Percentiles rank a stretch among this genome's conserved stretches.
Conservation (phyloP, 2,888 invertebrate genomes). For the Macrophya alboannulata region DNA sequence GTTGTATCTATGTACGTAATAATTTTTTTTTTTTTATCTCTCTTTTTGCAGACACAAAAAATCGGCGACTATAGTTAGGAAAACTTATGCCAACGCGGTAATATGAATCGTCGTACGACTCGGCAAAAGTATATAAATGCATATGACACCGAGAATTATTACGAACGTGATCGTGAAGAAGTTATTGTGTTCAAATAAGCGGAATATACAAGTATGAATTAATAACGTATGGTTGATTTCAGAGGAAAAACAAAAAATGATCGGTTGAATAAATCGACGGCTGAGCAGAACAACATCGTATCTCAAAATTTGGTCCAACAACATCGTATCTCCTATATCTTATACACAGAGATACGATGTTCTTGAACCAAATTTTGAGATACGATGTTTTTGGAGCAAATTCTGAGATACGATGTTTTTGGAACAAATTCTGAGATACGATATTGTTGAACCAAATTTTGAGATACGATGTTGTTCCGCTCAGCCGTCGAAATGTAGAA, state of each 20-base stretch:
- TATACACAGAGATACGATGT: too few species aligned
- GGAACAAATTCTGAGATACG: too few species aligned
- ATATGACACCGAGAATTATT: slow-evolving; percentile 3
- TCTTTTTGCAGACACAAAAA: neutral
- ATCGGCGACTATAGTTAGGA: neutral
- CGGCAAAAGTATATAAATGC: neutral
- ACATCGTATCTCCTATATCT: too few species aligned
- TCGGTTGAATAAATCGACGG: neutral
- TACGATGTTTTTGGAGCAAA: too few species aligned
- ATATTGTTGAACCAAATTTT: too few species aligned
- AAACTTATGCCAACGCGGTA: neutral
- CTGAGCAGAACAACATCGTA: too few species aligned
- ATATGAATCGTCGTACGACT: neutral
- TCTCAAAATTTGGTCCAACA: too few species aligned
- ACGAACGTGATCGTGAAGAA: neutral
- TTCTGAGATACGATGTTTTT: too few species aligned
- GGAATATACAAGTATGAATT: neutral
- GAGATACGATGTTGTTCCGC: too few species aligned
- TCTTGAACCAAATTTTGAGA: too few species aligned
- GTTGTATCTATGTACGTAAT: neutral
- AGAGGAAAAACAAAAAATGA: neutral
- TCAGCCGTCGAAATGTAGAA: too few species aligned
- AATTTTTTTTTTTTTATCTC: neutral
- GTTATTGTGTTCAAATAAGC: slow-evolving; percentile 7
- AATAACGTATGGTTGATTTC: neutral